A percentile compares a stretch with the other conserved stretches of the same genome.
phyloP scores from a whole-genome alignment of 2,797 vertebrate species.

The Chromobotia macracanthus region DNA sequence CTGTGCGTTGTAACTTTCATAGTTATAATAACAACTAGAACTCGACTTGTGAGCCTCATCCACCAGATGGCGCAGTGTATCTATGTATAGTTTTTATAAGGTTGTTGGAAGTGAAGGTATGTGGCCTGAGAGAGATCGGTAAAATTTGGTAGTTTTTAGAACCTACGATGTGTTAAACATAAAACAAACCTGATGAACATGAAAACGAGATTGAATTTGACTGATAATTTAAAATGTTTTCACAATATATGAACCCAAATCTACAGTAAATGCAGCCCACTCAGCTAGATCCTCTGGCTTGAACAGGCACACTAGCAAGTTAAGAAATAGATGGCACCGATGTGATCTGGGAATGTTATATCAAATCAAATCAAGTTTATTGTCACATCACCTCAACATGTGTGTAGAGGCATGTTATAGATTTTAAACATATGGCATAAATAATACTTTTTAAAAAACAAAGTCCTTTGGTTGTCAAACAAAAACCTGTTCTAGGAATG shows the following conservation, averaged over 20 bases:
- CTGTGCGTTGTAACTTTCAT: not conserved
- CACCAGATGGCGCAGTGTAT: constrained; percentile 13
- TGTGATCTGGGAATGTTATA: not conserved
- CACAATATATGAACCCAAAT: not conserved
- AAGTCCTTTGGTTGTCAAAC: too few species aligned
- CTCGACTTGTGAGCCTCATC: not conserved
- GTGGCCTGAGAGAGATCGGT: too few species aligned
- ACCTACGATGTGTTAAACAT: not conserved
- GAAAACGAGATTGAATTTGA: not conserved
- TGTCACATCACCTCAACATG: too few species aligned
- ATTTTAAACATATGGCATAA: too few species aligned
- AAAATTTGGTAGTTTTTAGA: too few species aligned
- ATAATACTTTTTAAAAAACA: too few species aligned
- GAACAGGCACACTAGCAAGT: not conserved
- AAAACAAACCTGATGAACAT: not conserved
- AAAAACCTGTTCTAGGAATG: too few species aligned
- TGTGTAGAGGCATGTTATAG: too few species aligned
- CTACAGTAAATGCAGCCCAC: not conserved
- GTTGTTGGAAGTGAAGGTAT: not conserved
- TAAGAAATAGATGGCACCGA: not conserved
- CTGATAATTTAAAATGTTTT: not conserved
- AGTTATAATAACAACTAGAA: not conserved
- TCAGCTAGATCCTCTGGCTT: not conserved
- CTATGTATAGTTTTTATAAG: not conserved
- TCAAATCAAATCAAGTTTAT: too few species aligned